A percentile compares a stretch with the other conserved stretches of the same genome.
phyloP scores from a whole-genome alignment of 2,888 invertebrate genomes.

The Pollenia griseotomentosa region DNA sequence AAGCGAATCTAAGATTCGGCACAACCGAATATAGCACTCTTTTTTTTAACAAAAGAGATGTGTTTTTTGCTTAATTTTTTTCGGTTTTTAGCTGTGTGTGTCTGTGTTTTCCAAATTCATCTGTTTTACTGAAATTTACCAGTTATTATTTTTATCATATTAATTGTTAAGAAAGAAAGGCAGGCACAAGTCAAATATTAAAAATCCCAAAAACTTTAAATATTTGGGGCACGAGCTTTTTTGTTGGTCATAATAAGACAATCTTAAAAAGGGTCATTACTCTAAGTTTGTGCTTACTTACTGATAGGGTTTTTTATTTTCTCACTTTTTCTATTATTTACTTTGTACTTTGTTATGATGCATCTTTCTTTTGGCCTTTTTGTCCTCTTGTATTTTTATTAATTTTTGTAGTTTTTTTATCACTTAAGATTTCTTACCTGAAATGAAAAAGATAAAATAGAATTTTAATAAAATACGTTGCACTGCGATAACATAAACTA shows the following conservation, averaged over 20 bases:
- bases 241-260: neutral
- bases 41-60: too few relatives aligned
- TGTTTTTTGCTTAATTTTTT: too few relatives aligned
- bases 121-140: too few relatives aligned
- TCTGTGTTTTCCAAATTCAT: too few relatives aligned
- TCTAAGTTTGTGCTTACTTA: constrained; percentile 49
- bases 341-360: neutral
- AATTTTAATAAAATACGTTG: constrained; percentile 29
- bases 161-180: too few relatives aligned
- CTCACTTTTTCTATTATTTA: constrained; percentile 24
- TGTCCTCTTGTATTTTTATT: constrained; percentile 5
- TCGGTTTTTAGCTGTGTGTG: too few relatives aligned
- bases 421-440: constrained; percentile 62
- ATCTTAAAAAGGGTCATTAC: constrained; percentile 49
- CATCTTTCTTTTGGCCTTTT: constrained; percentile 10
- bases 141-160: neutral
- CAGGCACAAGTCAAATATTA: neutral
- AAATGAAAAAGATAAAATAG: constrained; percentile 33
- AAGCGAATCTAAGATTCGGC: too few relatives aligned
- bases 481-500: constrained; percentile 28
- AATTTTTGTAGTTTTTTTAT: constrained; percentile 27
- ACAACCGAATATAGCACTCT: too few relatives aligned
- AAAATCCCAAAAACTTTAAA: constrained; percentile 7
- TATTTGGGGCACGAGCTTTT: constrained; percentile 44
- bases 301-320: neutral